phyloP scores from a whole-genome alignment of 2,888 invertebrate species.

The Xestia c-nigrum region DNA sequence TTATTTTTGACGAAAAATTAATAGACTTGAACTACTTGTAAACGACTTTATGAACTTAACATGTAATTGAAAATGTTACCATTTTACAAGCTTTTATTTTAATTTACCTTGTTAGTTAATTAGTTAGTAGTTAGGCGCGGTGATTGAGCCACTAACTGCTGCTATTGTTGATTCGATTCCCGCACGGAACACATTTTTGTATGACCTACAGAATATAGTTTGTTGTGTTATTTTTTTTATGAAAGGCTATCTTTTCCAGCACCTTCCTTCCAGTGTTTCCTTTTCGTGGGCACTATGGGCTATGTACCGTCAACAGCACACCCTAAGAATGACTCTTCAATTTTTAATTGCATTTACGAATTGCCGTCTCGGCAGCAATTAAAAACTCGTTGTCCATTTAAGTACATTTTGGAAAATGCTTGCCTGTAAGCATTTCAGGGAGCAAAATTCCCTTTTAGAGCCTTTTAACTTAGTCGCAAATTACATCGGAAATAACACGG shows the following conservation, averaged over 20 bases:
- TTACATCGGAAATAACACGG: conserved; percentile 26
- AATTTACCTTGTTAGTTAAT: not conserved
- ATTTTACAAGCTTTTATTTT: not conserved
- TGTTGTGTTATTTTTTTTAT: too few relatives aligned
- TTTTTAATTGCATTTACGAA: not conserved
- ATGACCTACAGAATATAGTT: not conserved
- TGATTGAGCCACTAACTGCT: not conserved
- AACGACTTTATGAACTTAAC: conserved; percentile 18
- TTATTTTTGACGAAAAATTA: conserved; percentile 30
- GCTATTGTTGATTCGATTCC: not conserved
- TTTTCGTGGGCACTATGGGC: not conserved
- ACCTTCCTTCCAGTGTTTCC: too few relatives aligned
- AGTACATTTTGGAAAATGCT: conserved; percentile 10
- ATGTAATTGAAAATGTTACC: not conserved
- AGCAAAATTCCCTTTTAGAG: conserved; percentile 20
- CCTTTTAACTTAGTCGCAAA: conserved; percentile 20
- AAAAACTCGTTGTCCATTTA: conserved; percentile 25
- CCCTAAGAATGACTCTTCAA: not conserved
- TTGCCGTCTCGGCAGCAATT: not conserved
- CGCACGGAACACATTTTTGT: not conserved
- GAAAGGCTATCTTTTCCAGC: not conserved
- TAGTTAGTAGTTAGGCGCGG: not conserved
- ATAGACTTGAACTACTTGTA: conserved; percentile 18
- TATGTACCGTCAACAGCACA: not conserved
- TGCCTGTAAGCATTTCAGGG: not conserved